Evolutionary conservation across 2,888 invertebrate species (phyloP).

Genomic region (Ectemnius cavifrons): DNA sequence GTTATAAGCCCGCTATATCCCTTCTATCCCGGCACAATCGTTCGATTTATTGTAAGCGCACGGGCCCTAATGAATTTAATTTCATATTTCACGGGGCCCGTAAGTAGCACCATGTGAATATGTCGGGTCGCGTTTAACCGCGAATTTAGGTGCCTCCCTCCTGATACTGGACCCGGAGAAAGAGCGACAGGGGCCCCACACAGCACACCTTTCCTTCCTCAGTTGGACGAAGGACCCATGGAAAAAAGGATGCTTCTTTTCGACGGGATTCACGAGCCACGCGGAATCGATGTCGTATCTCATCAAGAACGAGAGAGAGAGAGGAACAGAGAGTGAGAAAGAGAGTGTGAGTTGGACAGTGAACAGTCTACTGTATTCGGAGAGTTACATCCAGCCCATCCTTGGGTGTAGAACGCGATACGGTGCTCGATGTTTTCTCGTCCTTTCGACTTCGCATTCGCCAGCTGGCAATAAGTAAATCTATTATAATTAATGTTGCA

Average conservation of each 20-base stretch:
- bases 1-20: constrained; percentile 70
- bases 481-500: no score
- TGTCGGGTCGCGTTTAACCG: constrained; percentile 44
- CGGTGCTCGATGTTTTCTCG: constrained; percentile 37
- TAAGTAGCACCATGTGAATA: constrained; percentile 69
- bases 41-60: constrained; percentile 76
- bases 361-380: constrained; percentile 12
- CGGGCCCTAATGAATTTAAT: constrained; percentile 76
- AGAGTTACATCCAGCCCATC: constrained; percentile 22
- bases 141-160: constrained; percentile 55
- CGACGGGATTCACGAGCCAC: constrained; percentile 36
- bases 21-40: constrained; percentile 71
- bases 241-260: constrained; percentile 19
- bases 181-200: neutral
- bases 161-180: neutral
- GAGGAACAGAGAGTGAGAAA: no score
- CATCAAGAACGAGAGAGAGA: constrained; percentile 19
- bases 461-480: neutral
- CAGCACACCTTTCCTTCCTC: neutral
- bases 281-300: constrained; percentile 48
- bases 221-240: neutral
- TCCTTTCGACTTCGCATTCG: constrained; percentile 1
- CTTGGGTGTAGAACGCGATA: constrained; percentile 23
- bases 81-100: constrained; percentile 75
- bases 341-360: constrained; percentile 13